Conservation (phyloP, 1,140 invertebrate species). For the Tetraneura akinire region DNA sequence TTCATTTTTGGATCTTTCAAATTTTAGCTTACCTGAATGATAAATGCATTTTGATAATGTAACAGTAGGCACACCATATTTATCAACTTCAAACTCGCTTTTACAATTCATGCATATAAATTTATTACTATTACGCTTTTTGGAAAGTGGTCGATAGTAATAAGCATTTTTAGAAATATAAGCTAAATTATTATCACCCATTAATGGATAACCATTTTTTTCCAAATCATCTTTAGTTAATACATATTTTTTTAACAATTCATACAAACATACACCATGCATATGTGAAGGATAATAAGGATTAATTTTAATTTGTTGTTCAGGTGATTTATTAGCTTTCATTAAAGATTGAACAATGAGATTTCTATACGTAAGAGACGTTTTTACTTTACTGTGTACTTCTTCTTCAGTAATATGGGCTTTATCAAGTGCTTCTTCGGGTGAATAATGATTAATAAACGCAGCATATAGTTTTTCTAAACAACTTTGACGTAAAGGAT, state of each 20-base stretch:
- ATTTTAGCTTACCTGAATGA: slow-evolving; percentile 86
- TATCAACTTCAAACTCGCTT: slow-evolving; percentile 75
- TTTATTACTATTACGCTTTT: slow-evolving; percentile 60
- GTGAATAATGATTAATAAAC: slow-evolving; percentile 42
- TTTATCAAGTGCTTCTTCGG: slow-evolving; percentile 46
- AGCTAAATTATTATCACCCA: slow-evolving; percentile 65
- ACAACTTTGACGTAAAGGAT: slow-evolving; percentile 46
- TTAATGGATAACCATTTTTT: slow-evolving; percentile 81
- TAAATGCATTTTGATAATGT: slow-evolving; percentile 71
- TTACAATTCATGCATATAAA: slow-evolving; percentile 82
- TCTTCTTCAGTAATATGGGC: slow-evolving; percentile 37
- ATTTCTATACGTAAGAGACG: slow-evolving; percentile 38
- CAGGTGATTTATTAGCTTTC: slow-evolving; percentile 43
- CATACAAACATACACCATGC: slow-evolving; percentile 37
- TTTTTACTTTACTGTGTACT: slow-evolving; percentile 37
- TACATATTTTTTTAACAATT: slow-evolving; percentile 56
- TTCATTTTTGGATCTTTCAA: slow-evolving; percentile 73
- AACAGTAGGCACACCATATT: slow-evolving; percentile 70
- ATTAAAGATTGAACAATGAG: slow-evolving; percentile 47
- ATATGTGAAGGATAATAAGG: slow-evolving; percentile 24
- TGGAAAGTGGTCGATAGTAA: slow-evolving; percentile 61
- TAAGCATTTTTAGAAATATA: slow-evolving; percentile 64
- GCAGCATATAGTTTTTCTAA: slow-evolving; percentile 49
- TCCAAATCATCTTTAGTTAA: slow-evolving; percentile 76
- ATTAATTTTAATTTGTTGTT: slow-evolving; percentile 34